These are phyloP conservation scores for Monopis laevigella DNA, from an alignment of 2,888 invertebrate genomes.

Conservation along the genomic window DNA sequence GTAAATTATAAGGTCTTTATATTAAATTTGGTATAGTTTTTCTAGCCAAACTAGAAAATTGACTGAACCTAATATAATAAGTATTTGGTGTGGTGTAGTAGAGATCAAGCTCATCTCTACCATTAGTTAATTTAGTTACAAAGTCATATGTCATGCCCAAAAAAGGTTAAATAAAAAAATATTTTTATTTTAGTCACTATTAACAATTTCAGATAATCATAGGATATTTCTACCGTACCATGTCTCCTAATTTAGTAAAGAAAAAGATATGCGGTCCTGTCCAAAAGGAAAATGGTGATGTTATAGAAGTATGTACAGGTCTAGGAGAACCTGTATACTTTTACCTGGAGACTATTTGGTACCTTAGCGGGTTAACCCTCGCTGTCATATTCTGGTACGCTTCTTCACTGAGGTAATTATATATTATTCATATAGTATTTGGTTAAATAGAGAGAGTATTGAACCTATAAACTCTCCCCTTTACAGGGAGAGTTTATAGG, in stretches of 20 bases:
- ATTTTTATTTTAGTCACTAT: not conserved
- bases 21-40: too few relatives aligned
- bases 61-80: too few relatives aligned
- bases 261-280: constrained; percentile 46
- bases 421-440: not conserved
- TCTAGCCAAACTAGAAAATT: too few relatives aligned
- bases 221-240: constrained; percentile 40
- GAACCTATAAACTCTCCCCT: too few relatives aligned
- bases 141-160: not conserved
- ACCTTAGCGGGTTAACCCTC: constrained; percentile 76
- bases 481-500: too few relatives aligned
- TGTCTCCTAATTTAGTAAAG: constrained; percentile 40
- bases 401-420: constrained; percentile 69
- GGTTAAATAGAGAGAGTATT: not conserved
- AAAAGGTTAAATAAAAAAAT: not conserved
- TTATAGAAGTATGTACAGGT: constrained; percentile 80
- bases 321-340: constrained; percentile 83
- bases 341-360: constrained; percentile 82
- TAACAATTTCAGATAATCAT: constrained; percentile 45
- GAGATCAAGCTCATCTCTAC: too few relatives aligned
- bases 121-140: too few relatives aligned
- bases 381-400: constrained; percentile 75
- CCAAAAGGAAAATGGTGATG: constrained; percentile 69
- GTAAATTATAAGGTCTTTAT: too few relatives aligned
- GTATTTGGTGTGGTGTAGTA: too few relatives aligned